phyloP scores from a whole-genome alignment of 2,888 invertebrate species.

The Ditula angustiorana region DNA sequence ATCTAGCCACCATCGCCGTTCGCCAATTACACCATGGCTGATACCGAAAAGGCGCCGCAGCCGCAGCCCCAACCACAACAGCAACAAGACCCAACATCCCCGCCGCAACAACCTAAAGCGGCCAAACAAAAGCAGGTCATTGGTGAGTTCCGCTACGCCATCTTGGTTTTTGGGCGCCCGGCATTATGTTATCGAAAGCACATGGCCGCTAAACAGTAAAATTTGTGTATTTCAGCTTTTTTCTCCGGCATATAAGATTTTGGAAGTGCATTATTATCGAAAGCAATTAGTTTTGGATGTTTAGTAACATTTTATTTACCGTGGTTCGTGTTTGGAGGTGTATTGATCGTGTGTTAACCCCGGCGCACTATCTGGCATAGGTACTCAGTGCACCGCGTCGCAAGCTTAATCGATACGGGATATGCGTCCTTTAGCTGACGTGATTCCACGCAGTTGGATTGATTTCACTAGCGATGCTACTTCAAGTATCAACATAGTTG shows the following conservation, averaged over 20 bases:
- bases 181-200: conserved; percentile 70
- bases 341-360: conserved; percentile 72
- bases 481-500: neutral
- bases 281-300: neutral
- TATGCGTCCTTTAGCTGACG: conserved; percentile 43
- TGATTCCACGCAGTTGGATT: conserved; percentile 24
- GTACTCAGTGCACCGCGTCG: conserved; percentile 47
- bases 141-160: conserved; percentile 88
- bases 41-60: conserved; percentile 95
- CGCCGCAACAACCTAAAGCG: conserved; percentile 86
- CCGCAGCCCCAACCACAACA: conserved; percentile 87
- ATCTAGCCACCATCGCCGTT: conserved; percentile 90
- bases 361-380: conserved; percentile 48
- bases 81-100: conserved; percentile 88
- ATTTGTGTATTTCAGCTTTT: conserved; percentile 9
- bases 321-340: conserved; percentile 42
- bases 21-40: conserved; percentile 96
- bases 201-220: conserved; percentile 58
- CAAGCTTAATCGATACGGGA: conserved; percentile 61
- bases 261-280: neutral
- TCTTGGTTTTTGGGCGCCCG: conserved; percentile 76
- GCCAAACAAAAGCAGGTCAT: conserved; percentile 94
- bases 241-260: neutral
- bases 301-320: conserved; percentile 32
- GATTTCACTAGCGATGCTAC: neutral